Evolutionary conservation across 2,888 invertebrate genomes (phyloP).

Genomic region (Philereme transversata): DNA sequence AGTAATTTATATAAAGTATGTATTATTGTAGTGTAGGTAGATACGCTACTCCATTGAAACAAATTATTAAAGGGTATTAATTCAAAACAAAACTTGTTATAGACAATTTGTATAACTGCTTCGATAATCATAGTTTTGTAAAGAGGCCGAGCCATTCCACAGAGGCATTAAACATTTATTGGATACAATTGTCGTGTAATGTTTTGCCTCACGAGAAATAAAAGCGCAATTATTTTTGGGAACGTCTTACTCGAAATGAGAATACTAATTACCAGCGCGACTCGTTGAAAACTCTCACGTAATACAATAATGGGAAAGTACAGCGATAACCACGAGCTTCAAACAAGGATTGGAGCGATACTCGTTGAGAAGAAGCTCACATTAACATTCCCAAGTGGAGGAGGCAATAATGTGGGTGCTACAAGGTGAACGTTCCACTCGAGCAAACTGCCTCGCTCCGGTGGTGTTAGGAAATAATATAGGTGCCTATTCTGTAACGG

Average conservation of each 20-base stretch:
- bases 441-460: conserved; percentile 57
- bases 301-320: conserved; percentile 64
- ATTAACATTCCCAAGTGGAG: conserved; percentile 64
- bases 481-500: conserved; percentile 33
- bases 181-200: not conserved
- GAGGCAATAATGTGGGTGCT: conserved; percentile 67
- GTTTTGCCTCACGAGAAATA: conserved; percentile 15
- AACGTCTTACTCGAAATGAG: conserved; percentile 33
- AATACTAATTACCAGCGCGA: conserved; percentile 35
- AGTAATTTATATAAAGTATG: conserved; percentile 57
- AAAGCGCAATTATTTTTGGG: conserved; percentile 19
- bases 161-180: conserved; percentile 4
- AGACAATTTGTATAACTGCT: conserved; percentile 41
- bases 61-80: too few relatives aligned
- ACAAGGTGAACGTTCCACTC: conserved; percentile 63
- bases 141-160: conserved; percentile 13
- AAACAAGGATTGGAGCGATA: conserved; percentile 60
- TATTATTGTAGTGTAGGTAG: conserved; percentile 48
- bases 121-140: conserved; percentile 20
- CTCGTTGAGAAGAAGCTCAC: conserved; percentile 53
- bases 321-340: conserved; percentile 57
- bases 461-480: conserved; percentile 47
- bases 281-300: conserved; percentile 53
- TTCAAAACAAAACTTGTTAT: too few relatives aligned
- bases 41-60: conserved; percentile 22